Base-by-base conservation (phyloP, 2,888 invertebrate species). In the Euclidia mi region DNA sequence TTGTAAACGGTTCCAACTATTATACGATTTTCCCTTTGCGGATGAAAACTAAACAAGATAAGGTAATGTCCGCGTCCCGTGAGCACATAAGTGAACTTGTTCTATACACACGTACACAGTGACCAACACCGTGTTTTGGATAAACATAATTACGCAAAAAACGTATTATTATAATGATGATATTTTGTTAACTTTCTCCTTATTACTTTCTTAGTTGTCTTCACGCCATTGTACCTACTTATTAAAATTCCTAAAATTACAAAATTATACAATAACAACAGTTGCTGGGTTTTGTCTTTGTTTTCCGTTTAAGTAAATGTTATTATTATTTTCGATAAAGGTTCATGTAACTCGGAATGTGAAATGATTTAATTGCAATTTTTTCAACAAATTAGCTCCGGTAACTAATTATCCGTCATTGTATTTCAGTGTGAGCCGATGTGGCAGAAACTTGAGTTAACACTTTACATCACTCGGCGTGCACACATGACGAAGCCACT, bases 401-500 rank as follows among this genome's bases (percentile, higher is more conserved):
- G 50, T 51, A 48, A 70, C 63, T 74, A 67, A 72, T 72, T 75
- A 75, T 66, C 57, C 65, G 41, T 65, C 65, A 66, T 74, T 72
- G n/a, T n/a, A n/a, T n/a, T n/a, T n/a, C n/a, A n/a, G n/a, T n/a
- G n/a, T n/a, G n/a, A n/a, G n/a, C n/a, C n/a, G n/a, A n/a, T n/a
- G n/a, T n/a, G n/a, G n/a, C n/a, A n/a, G n/a, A n/a, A n/a, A n/a
- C n/a, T n/a, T n/a, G n/a, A n/a, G n/a, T n/a, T n/a, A n/a, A n/a
- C n/a, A n/a, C n/a, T n/a, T n/a, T n/a, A n/a, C n/a, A n/a, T n/a
- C n/a, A n/a, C n/a, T n/a, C n/a, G 72, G 43, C 51, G 65, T 71
- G 71, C 76, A 79, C 80, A 83, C 81, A 83, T 84, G 84, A 87
- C 82, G 80, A 76, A 67, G 79, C 82, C n/a, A n/a, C n/a, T n/a